Conservation (phyloP, 2,888 invertebrate genomes). For the Arge pagana region DNA sequence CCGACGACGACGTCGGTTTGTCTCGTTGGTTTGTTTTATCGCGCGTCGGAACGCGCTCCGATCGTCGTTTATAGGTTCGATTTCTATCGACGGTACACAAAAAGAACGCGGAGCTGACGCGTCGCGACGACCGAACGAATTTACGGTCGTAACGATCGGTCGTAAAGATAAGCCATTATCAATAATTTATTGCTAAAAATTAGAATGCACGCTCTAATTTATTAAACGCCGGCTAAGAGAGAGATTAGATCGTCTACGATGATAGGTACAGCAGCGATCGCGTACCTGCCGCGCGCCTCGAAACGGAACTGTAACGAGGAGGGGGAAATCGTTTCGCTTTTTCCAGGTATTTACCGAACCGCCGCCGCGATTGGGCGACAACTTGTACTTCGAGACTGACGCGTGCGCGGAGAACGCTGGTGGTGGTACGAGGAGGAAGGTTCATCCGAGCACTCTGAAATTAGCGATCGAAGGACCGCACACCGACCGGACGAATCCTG, state of each 20-base stretch:
- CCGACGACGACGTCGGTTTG: conserved; percentile 13
- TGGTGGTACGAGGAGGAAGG: conserved; percentile 47
- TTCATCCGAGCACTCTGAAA: conserved; percentile 75
- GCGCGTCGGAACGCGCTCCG: too few relatives aligned
- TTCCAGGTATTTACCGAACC: conserved; percentile 31
- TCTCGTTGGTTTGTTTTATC: conserved; percentile 15
- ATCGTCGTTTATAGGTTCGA: too few relatives aligned
- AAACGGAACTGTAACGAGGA: too few relatives aligned
- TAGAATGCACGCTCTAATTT: conserved; percentile 16
- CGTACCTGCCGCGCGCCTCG: too few relatives aligned
- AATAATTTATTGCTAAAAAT: conserved; percentile 40
- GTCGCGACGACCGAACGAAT: too few relatives aligned
- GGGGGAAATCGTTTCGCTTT: background rate
- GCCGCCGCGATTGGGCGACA: conserved; percentile 32
- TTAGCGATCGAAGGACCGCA: conserved; percentile 82
- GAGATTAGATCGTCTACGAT: conserved; percentile 9
- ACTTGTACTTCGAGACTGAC: conserved; percentile 24
- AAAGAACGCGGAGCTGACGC: too few relatives aligned
- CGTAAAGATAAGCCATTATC: conserved; percentile 35
- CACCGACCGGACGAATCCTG: conserved; percentile 79
- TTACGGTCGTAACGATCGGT: background rate
- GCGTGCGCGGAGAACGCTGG: conserved; percentile 7
- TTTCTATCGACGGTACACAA: conserved; percentile 13
- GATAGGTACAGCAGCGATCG: background rate
- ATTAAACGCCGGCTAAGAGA: conserved; percentile 11